A percentile compares a stretch with the other conserved stretches of the same genome.
phyloP scores from a whole-genome alignment of 2,797 vertebrate genomes.

The Synanceia verrucosa region DNA sequence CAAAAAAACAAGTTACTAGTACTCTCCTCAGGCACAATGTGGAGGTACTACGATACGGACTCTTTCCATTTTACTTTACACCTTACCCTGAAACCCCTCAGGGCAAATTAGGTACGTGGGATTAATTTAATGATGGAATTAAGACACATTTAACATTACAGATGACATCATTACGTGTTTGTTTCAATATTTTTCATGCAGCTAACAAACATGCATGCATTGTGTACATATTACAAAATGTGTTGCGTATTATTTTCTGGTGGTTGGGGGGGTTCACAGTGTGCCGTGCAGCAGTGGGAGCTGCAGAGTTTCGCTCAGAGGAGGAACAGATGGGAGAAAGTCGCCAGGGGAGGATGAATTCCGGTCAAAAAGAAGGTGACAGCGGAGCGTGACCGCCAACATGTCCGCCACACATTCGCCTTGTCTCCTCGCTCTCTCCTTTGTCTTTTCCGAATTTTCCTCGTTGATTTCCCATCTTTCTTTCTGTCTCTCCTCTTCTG shows the following conservation, averaged over 20 bases:
- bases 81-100: no score
- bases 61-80: no score
- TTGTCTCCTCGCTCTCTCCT: constrained; percentile 7
- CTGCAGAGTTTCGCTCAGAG: constrained; percentile 61
- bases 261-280: not conserved
- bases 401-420: constrained; percentile 76
- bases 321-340: constrained; percentile 85
- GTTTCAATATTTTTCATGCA: not conserved
- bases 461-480: not conserved
- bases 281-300: constrained; percentile 54
- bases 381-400: constrained; percentile 82
- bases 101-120: no score
- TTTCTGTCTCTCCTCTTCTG: not conserved
- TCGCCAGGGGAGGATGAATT: constrained; percentile 79
- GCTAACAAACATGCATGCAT: not conserved
- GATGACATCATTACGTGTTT: not conserved
- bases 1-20: not conserved
- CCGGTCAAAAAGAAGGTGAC: constrained; percentile 86
- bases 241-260: no score
- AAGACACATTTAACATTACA: no score
- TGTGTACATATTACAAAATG: not conserved
- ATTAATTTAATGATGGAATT: no score
- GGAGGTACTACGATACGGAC: no score
- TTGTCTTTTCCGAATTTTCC: not conserved
- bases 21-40: not conserved